Conservation (phyloP, 2,113 vertebrate genomes). For the Lamprologus ornatipinnis region DNA sequence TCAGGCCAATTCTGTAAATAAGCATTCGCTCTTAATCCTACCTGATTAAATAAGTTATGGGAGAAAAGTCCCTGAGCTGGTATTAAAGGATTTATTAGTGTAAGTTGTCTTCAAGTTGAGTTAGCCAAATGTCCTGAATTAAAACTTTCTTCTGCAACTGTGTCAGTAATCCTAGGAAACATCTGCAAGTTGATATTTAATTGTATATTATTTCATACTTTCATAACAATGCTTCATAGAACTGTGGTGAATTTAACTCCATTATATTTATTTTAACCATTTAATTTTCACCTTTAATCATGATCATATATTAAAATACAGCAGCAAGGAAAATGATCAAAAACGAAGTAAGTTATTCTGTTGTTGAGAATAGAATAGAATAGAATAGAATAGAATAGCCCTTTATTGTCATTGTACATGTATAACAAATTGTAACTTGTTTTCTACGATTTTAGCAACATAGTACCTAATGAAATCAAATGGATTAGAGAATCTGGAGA, state of each 20-base stretch:
- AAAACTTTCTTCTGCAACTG: not conserved
- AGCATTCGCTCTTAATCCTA: slow-evolving; percentile 48
- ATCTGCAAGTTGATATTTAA: not conserved
- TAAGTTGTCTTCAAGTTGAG: slow-evolving; percentile 13
- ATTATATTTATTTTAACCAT: not conserved
- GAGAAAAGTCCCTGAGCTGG: slow-evolving; percentile 29
- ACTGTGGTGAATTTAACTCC: not conserved
- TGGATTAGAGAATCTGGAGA: not conserved
- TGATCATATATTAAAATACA: not conserved
- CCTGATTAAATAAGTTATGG: slow-evolving; percentile 31
- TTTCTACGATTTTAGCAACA: not conserved
- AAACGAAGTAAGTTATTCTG: not conserved
- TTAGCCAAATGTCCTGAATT: not conserved
- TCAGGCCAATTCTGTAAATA: slow-evolving; percentile 38
- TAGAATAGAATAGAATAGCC: not conserved
- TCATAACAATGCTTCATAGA: not conserved
- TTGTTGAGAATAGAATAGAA: not conserved
- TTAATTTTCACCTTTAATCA: not conserved
- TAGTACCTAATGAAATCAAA: accelerated
- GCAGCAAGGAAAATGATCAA: not conserved
- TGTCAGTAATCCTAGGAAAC: not conserved
- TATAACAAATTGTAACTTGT: not conserved
- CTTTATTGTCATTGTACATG: not conserved
- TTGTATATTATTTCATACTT: not conserved
- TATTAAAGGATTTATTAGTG: slow-evolving; percentile 23